A percentile compares a stretch with the other conserved stretches of the same genome.
These are phyloP conservation scores for Pelusios castaneus DNA, from an alignment of 2,113 vertebrate species.

Conservation along the genomic window DNA sequence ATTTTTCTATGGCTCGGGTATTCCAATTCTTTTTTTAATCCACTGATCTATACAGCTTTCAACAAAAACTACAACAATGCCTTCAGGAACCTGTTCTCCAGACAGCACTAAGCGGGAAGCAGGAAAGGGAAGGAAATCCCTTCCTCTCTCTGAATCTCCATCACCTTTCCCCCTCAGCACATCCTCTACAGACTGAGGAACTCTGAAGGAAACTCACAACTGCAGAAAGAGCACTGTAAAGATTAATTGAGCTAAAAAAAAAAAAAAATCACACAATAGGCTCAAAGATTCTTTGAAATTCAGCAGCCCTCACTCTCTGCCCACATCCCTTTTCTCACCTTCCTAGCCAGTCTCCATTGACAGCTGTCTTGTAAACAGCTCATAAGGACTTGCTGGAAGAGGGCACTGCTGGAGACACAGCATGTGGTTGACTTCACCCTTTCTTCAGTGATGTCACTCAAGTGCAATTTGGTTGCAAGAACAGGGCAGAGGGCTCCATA, in stretches of 20 bases:
- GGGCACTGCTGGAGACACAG: too few species aligned
- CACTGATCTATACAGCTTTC: constrained; percentile 96
- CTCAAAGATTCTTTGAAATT: neutral
- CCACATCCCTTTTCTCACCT: neutral
- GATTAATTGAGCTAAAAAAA: rapidly evolving
- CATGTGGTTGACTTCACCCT: neutral
- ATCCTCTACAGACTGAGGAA: neutral
- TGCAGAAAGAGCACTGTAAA: neutral
- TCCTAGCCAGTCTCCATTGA: neutral
- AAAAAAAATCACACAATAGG: rapidly evolving
- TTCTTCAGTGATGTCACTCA: rapidly evolving
- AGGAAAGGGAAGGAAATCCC: neutral
- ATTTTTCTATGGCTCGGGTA: constrained; percentile 98
- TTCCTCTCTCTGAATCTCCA: neutral
- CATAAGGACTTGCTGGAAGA: constrained; percentile 7
- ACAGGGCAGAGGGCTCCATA: neutral
- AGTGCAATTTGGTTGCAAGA: neutral
- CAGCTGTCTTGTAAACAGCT: neutral
- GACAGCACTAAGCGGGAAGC: constrained; percentile 79
- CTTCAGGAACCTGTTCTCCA: constrained; percentile 91
- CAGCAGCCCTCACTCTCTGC: neutral
- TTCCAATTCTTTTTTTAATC: constrained; percentile 98
- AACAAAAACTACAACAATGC: constrained; percentile 98
- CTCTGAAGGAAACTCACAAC: neutral
- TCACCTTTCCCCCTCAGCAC: neutral